phyloP scores from a whole-genome alignment of 1,140 invertebrate genomes.

The Bombus impatiens region DNA sequence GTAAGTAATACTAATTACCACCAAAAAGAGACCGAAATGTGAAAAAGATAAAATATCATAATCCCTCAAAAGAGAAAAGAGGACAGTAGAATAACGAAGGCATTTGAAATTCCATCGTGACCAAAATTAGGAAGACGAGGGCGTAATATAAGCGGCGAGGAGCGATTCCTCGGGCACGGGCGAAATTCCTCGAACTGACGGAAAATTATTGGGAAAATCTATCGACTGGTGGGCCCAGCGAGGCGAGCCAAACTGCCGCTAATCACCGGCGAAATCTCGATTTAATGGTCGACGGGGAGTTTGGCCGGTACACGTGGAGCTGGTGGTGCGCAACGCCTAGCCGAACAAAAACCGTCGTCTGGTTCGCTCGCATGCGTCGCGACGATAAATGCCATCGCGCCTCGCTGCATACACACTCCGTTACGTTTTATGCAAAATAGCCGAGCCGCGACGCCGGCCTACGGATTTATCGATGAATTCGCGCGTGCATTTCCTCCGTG shows the following conservation, averaged over 20 bases:
- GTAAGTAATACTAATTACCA: no score
- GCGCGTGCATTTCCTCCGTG: conserved; percentile 2
- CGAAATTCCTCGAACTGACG: conserved; percentile 33
- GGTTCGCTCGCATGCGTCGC: conserved; percentile 50
- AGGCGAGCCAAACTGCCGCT: conserved; percentile 53
- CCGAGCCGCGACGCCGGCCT: conserved; percentile 22
- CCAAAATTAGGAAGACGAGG: not conserved
- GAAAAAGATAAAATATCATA: not conserved
- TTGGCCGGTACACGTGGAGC: conserved; percentile 35
- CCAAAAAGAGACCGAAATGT: no score
- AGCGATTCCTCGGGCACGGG: not conserved
- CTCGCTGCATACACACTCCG: conserved; percentile 50
- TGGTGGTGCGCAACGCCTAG: conserved; percentile 55
- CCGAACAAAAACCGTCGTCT: conserved; percentile 62
- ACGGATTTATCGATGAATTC: conserved; percentile 60
- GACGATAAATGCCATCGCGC: conserved; percentile 65
- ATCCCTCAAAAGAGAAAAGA: not conserved
- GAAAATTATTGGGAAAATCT: conserved; percentile 53
- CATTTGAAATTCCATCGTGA: not conserved
- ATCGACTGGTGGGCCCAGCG: conserved; percentile 41
- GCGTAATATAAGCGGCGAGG: not conserved
- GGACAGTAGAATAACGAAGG: not conserved
- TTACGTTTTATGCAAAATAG: conserved; percentile 69
- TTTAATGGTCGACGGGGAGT: conserved; percentile 54
- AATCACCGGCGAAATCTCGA: conserved; percentile 65